Base-by-base conservation (phyloP, 2,888 invertebrate genomes). In the Athrips mouffetella region DNA sequence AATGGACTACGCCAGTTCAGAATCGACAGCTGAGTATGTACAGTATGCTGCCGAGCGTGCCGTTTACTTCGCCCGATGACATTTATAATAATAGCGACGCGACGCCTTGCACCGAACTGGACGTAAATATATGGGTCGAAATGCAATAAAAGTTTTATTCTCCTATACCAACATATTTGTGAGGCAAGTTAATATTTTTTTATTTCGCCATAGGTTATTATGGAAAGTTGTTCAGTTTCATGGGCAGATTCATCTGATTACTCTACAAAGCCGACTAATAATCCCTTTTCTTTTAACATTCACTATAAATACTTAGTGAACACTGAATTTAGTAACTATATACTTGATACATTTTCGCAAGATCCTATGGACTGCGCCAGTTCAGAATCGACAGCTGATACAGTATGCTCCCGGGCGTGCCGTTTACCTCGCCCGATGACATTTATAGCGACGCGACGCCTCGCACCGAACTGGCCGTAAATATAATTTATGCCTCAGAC, bases 81-180 rank as follows among this genome's bases (percentile, higher is more conserved):
- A 67, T 76, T 76, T 76, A 77, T 73, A 61, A 71, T 63, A 51
- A n/a, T n/a, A n/a, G n/a, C n/a, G n/a, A n/a, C n/a, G n/a, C n/a
- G n/a, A 71, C 64, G 51, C 53, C 49, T 50, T 57, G 62, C 57
- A 59, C 63, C 64, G 65, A 57, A 62, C 64, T 60, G 64, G 60
- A 58, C 60, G 67, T 71, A 67, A 73, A 68, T 59, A 58, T 70
- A 64, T 45, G 45, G 23, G 10, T 21, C 21, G 11, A n/a, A n/a
- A n/a, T n/a, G n/a, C n/a, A n/a, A n/a, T n/a, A n/a, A n/a, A n/a
- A n/a, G n/a, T n/a, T n/a, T n/a, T n/a, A n/a, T n/a, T n/a, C n/a
- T n/a, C n/a, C n/a, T n/a, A n/a, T n/a, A n/a, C n/a, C n/a, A n/a
- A n/a, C n/a, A n/a, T n/a, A n/a, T n/a, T n/a, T n/a, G n/a, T n/a